A percentile compares a stretch with the other conserved stretches of the same genome.
phyloP scores from a whole-genome alignment of 2,113 vertebrate genomes.

The Centrocercus urophasianus region DNA sequence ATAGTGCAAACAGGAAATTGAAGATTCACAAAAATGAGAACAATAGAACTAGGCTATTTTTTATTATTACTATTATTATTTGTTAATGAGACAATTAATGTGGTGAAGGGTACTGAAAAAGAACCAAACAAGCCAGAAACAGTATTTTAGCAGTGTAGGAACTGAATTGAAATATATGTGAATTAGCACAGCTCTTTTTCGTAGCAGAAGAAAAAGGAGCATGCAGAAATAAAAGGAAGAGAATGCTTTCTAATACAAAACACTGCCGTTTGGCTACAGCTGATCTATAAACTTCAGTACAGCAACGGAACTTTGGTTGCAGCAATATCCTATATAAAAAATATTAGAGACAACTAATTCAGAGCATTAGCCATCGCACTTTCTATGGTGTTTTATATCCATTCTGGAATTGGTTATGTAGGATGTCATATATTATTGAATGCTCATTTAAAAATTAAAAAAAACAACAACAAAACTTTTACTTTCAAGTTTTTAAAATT shows the following conservation, averaged over 20 bases:
- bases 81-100: background rate
- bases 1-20: background rate
- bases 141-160: background rate
- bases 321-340: constrained; percentile 13
- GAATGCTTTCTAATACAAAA: background rate
- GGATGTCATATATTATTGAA: background rate
- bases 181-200: background rate
- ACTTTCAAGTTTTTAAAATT: constrained; percentile 15
- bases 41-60: background rate
- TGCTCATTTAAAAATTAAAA: background rate
- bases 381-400: constrained; percentile 4
- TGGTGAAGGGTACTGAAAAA: background rate
- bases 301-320: background rate
- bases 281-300: background rate
- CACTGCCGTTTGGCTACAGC: background rate
- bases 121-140: background rate
- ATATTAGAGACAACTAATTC: constrained; percentile 1
- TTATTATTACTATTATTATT: background rate
- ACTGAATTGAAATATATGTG: background rate
- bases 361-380: constrained; percentile 39
- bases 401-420: constrained; percentile 20
- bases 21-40: background rate
- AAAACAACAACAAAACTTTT: background rate
- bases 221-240: background rate
- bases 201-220: background rate